Evolutionary conservation across 2,113 vertebrate genomes (phyloP).

Genomic region (Zonotrichia leucophrys): DNA sequence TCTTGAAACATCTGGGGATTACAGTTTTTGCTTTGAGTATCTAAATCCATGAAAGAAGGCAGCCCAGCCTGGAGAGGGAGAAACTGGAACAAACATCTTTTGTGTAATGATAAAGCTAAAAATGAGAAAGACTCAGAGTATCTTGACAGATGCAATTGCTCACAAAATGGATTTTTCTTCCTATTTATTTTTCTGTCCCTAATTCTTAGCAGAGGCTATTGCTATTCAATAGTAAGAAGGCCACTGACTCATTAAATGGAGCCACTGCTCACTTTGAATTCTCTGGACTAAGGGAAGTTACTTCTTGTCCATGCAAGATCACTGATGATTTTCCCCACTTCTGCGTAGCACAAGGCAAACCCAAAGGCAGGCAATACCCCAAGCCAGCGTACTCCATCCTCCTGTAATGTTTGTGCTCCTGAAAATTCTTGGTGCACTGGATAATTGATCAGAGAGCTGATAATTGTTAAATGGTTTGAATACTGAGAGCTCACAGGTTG

Average conservation of each 20-base stretch:
- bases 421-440: not conserved
- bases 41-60: not conserved
- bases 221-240: not conserved
- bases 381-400: not conserved
- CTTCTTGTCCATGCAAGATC: not conserved
- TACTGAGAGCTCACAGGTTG: not conserved
- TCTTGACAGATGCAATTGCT: not conserved
- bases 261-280: not conserved
- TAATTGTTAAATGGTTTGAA: not conserved
- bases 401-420: not conserved
- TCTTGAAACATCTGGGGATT: not conserved
- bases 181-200: slow-evolving; percentile 8
- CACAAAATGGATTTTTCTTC: not conserved
- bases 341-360: not conserved
- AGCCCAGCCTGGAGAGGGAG: not conserved
- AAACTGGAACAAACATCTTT: not conserved
- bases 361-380: not conserved
- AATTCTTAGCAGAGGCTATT: not conserved
- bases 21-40: not conserved
- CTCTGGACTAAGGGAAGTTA: not conserved
- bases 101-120: not conserved
- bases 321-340: not conserved
- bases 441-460: not conserved
- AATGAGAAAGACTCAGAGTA: not conserved
- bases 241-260: not conserved